Base-by-base conservation (phyloP, 2,888 invertebrate genomes). In the Escarpia spicata region DNA sequence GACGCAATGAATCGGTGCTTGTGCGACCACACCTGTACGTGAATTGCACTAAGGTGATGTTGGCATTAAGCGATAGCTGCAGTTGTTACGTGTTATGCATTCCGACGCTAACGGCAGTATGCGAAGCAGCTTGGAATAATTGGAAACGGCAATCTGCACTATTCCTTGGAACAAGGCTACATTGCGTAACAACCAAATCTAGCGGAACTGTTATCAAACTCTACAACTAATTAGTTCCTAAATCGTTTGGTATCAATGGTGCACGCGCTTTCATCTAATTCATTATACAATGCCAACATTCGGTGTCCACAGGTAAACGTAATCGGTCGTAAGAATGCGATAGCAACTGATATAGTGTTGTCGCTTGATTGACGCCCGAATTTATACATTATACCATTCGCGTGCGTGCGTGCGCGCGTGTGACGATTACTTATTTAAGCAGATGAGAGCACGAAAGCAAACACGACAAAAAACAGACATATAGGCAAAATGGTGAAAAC, bases 141-240 rank as follows among this genome's bases (percentile, higher is more conserved):
- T 75, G 75, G 26, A 75, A 75, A 26, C 19, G 26, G 75, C 75
- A 75, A 75, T 75, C 75, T 75, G 75, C 75, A 75, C 75, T 6
- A 9, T 75, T 75, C 6, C 19, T 19, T 26, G 75, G 75, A 75
- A 75, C 75, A 75, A 75, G 75, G 75, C 75, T 6, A 19, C 26
- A 26, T 75, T 75, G 75, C 75, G n/a, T 75, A 75, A 75, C 75
- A 26, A 26, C 75, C n/a, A 19, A 75, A 75, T 75, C 19, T 26
- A 75, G 75, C 75, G 75, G 75, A 75, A 75, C 75, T 75, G 75
- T 75, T 75, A 75, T 75, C 75, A 75, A 26, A n/a, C 75, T 15
- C 75, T 26, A 75, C 75, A 75, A 75, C 75, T 75, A 75, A 75
- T 75, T 75, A 75, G 75, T 75, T 75, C n/a, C 75, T 75, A 75